Conservation (phyloP, 2,797 vertebrate genomes). For the Paedocypris micromegethes region DNA sequence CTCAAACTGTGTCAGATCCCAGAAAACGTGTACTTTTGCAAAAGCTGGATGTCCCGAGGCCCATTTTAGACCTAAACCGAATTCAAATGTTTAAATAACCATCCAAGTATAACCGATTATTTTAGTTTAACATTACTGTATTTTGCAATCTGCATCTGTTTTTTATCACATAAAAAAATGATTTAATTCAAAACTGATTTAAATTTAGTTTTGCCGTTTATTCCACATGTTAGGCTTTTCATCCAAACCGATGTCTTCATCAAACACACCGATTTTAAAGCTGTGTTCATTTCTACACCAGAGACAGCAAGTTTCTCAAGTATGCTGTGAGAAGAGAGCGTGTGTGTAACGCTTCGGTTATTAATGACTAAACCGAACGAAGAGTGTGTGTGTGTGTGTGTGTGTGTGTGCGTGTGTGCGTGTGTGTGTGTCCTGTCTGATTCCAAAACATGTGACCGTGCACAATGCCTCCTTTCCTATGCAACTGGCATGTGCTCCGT, state of each 20-base stretch:
- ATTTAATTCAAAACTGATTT: no score
- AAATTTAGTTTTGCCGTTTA: no score
- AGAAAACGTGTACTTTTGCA: neutral
- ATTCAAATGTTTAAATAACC: neutral
- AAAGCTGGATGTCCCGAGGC: neutral
- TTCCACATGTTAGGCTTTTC: no score
- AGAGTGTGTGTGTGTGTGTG: slow-evolving; percentile 39
- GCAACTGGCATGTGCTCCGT: slow-evolving; percentile 57
- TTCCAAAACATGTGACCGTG: slow-evolving; percentile 59
- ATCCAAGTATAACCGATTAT: no score
- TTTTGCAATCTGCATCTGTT: no score
- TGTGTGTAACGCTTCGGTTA: slow-evolving; percentile 5
- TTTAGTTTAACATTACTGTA: no score
- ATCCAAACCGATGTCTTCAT: no score
- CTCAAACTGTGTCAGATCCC: neutral
- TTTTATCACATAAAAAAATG: no score
- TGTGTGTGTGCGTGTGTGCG: slow-evolving; percentile 25
- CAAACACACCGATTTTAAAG: no score
- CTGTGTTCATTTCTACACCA: neutral
- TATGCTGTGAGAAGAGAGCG: neutral
- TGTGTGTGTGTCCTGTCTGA: slow-evolving; percentile 40
- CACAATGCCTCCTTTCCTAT: slow-evolving; percentile 52
- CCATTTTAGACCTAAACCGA: neutral
- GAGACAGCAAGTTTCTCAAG: no score
- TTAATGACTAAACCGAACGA: slow-evolving; percentile 34